Base-by-base conservation (phyloP, 2,888 invertebrate species). In the Dasysyrphus albostriatus region DNA sequence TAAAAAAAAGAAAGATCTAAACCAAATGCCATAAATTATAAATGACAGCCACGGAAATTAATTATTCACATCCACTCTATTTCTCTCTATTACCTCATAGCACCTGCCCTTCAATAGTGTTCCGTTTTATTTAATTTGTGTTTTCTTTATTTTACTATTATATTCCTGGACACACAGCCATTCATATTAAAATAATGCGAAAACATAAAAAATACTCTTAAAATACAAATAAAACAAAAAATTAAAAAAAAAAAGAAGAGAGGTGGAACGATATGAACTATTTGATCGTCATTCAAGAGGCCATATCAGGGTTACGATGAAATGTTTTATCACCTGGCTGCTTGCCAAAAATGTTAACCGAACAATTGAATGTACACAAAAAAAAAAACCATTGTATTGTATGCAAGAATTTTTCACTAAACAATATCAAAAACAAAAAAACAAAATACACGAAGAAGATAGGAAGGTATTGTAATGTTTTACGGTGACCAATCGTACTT, bases 351-450 rank as follows among this genome's bases (percentile, higher is more conserved):
- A 79, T 87, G 78, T 87, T 83, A 87, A 79, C 87, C 74, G 83
- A 83, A 83, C 87, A 87, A 87, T 87, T 87, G 87, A 87, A 79
- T 72, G 87, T 87, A 72, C 83, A 87, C 83, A 87, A 87, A 72
- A 83, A 82, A 83, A 82, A 87, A 83, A 77, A 82, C 42, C 87
- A 79, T 83, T 83, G 83, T 75, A 87, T 83, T 54, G 65, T 70
- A 87, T 87, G 78, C 83, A 83, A 87, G 83, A 72, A 87, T 83
- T 82, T 78, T 58, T 34, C 65, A 47, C 70, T 65, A 78, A 87
- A 72, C 78, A 83, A 79, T 72, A 63, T 32, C 54, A 61, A 65
- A 29, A 70, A 47, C 61, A 61, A 32, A 14, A 44, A 47, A 37
- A 37, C 42, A 14, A 29, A 63, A 44, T 8, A 42, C 32, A 63